Base-by-base conservation (phyloP, 2,113 vertebrate species). In the Ammospiza caudacuta region DNA sequence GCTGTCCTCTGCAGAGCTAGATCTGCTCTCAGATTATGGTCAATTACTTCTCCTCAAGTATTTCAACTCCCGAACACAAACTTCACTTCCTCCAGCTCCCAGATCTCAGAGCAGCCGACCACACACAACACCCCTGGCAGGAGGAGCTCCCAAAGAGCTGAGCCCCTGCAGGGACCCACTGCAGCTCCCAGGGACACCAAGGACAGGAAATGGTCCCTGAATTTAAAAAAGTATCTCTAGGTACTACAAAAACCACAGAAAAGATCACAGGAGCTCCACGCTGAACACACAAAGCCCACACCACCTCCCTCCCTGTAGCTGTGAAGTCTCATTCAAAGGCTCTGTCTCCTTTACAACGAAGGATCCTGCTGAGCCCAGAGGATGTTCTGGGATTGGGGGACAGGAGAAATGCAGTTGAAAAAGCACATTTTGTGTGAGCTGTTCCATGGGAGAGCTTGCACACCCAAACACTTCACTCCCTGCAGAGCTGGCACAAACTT, bases 21-120 rank as follows among this genome's bases (percentile, higher is more conserved):
- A 94, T 96, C 93, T 72, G 90, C 96, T 92, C 76, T 87, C 86
- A 94, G 93, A 97, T 97, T 95, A 94, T 31, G 89, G 93, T 70
- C 83, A 90, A 96, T 95, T 95, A 91, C 75, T 94, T 75, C 92
- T 90, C 61, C 88, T 96, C 92, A 72, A 95, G 66, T 63, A 94
- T 92, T 90, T 86, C 59, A 62, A 39, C 85, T 91, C 39, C 3
- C 63, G 31, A 82, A 83, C 47, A 70, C 24, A 81, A 85, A 43
- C 66, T 89, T 49, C 1, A 44, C 77, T 79, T 89, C 89, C 89
- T 87, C 24, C 86, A 78, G 89, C 83, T 84, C 85, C 91, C 66
- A 69, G 73, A 54, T 87, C 94, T 77, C 55, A 16, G 66, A 7
- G 17, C 5, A 0, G 0, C 29, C 4, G 28, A 84, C 77, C 87